Conservation (phyloP, 2,113 vertebrate genomes). For the Ameiurus melas region DNA sequence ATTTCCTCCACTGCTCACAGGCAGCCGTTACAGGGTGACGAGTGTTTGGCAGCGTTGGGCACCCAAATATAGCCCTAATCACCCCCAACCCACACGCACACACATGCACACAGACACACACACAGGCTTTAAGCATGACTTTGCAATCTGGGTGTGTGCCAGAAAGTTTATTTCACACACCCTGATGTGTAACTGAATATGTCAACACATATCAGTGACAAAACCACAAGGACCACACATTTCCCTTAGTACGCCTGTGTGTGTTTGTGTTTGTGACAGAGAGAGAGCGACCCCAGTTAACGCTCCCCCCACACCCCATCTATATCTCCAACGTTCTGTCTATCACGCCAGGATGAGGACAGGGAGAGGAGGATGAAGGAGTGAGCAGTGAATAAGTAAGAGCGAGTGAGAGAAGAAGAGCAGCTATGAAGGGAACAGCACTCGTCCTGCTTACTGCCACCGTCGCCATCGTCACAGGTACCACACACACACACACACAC, state of each 20-base stretch:
- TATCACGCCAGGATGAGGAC: not conserved
- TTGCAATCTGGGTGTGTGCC: slow-evolving; percentile 54
- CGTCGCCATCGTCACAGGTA: not conserved
- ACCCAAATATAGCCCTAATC: slow-evolving; percentile 71
- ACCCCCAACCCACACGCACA: slow-evolving; percentile 24
- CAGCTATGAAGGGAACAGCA: slow-evolving; percentile 20
- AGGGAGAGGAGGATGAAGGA: slow-evolving; percentile 19
- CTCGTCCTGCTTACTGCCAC: not conserved
- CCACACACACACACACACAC: slow-evolving; percentile 5
- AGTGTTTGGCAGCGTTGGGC: slow-evolving; percentile 5
- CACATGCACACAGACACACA: not conserved
- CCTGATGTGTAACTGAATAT: slow-evolving; percentile 57
- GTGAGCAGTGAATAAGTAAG: not conserved
- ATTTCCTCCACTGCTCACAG: not conserved
- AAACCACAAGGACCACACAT: slow-evolving; percentile 49
- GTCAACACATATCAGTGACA: slow-evolving; percentile 59
- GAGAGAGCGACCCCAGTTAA: slow-evolving; percentile 52
- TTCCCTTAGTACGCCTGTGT: not conserved
- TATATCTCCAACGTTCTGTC: slow-evolving; percentile 29
- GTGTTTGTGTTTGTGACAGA: not conserved
- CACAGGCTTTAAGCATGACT: not conserved
- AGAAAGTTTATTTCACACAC: slow-evolving; percentile 34
- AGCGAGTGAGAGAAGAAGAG: not conserved
- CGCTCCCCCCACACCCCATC: not conserved
- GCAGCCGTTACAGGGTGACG: not conserved